These are phyloP conservation scores for Rotaria magnacalcarata DNA, from an alignment of 2,888 invertebrate genomes.

Conservation along the genomic window DNA sequence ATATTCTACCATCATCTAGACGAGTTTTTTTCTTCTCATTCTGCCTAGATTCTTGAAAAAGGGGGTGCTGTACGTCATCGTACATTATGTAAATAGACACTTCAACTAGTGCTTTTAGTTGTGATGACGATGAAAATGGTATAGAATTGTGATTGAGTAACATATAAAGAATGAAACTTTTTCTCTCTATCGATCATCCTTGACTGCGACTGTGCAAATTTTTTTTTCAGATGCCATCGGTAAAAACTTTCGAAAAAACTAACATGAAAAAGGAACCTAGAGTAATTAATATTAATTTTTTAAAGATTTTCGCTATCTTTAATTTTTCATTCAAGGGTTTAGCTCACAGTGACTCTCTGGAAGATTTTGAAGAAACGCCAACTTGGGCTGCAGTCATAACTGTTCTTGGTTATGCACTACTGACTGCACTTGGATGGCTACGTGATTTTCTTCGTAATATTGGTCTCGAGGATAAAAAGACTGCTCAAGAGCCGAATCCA, in stretches of 20 bases:
- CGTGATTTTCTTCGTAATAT: conserved; percentile 73
- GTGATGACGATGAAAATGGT: not conserved
- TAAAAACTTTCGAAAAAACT: not conserved
- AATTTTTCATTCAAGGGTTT: not conserved
- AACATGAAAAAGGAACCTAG: not conserved
- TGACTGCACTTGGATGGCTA: conserved; percentile 86
- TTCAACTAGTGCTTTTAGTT: not conserved
- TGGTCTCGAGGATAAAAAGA: conserved; percentile 59
- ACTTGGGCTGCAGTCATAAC: conserved; percentile 77
- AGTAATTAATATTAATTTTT: not conserved
- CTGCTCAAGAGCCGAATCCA: conserved; percentile 53
- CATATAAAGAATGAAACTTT: not conserved
- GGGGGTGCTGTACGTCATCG: no score
- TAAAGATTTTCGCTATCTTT: no score
- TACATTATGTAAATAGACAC: not conserved
- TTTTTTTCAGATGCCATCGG: not conserved
- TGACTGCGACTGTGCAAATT: not conserved
- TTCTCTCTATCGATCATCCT: not conserved
- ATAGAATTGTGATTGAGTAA: not conserved
- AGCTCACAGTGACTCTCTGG: not conserved
- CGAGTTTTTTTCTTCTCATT: not conserved
- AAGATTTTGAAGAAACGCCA: conserved; percentile 69
- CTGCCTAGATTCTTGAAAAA: not conserved
- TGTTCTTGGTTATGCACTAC: conserved; percentile 79
- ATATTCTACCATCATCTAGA: not conserved